Conservation (phyloP, 2,888 invertebrate genomes). For the Pachliopta kotzebuea region DNA sequence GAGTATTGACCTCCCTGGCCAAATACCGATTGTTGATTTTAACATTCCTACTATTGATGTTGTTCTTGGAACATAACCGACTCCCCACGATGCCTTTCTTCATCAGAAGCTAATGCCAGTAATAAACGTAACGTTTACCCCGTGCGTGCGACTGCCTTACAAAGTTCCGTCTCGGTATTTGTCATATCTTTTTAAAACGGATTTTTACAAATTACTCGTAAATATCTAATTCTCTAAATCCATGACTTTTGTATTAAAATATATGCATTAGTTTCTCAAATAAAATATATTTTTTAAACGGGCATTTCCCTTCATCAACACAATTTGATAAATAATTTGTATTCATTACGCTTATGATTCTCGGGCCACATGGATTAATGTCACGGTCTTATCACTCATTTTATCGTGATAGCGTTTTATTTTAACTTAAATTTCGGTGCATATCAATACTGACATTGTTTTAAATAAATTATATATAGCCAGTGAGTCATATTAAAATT, state of each 20-base stretch:
- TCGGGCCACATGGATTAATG: constrained; percentile 11
- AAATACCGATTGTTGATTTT: too few relatives aligned
- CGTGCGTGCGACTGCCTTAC: too few relatives aligned
- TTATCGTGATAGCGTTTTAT: constrained; percentile 13
- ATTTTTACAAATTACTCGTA: too few relatives aligned
- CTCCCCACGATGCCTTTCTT: too few relatives aligned
- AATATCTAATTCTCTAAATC: too few relatives aligned
- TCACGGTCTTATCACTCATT: constrained; percentile 15
- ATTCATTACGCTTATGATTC: constrained; percentile 17
- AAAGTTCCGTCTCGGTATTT: too few relatives aligned
- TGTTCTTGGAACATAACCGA: too few relatives aligned
- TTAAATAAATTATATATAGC: constrained; percentile 2
- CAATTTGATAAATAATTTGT: constrained; percentile 17
- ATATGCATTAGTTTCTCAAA: not conserved
- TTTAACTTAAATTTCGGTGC: constrained; percentile 4
- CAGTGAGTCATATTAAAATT: not conserved
- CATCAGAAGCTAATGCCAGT: too few relatives aligned
- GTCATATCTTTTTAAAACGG: too few relatives aligned
- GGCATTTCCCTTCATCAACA: constrained; percentile 23
- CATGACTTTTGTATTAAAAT: not conserved
- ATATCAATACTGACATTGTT: constrained; percentile 1
- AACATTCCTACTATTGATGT: too few relatives aligned
- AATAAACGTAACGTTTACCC: too few relatives aligned
- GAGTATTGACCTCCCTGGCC: too few relatives aligned
- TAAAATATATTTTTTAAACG: not conserved